Conservation (phyloP, 2,888 invertebrate genomes). For the Autographa pulchrina region DNA sequence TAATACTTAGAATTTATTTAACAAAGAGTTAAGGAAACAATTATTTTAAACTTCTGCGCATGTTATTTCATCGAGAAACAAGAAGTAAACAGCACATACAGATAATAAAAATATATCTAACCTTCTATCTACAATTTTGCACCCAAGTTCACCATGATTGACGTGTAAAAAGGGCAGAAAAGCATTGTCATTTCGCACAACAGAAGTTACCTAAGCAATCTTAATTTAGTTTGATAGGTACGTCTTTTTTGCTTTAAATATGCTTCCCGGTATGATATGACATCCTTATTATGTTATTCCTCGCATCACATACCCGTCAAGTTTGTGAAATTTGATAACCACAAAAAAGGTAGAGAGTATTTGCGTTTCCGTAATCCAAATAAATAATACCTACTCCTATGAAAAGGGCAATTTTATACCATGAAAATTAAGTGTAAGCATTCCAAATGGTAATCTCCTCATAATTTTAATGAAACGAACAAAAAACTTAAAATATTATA, state of each 20-base stretch:
- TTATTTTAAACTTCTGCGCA: too few species aligned
- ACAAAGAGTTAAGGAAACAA: too few species aligned
- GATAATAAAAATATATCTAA: too few species aligned
- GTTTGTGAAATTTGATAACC: neutral
- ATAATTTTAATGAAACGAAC: slow-evolving; percentile 38
- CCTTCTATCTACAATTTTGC: too few species aligned
- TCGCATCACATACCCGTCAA: slow-evolving; percentile 1
- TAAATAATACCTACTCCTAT: neutral
- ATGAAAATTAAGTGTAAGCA: slow-evolving; percentile 28
- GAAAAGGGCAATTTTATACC: slow-evolving; percentile 10
- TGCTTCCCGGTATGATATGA: neutral
- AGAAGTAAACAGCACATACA: too few species aligned
- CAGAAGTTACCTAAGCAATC: slow-evolving; percentile 1
- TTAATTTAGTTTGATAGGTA: slow-evolving; percentile 2
- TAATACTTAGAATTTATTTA: too few species aligned
- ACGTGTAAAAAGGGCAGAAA: neutral
- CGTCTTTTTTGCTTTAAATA: neutral
- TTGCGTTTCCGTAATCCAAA: slow-evolving; percentile 10
- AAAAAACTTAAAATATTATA: slow-evolving; percentile 45
- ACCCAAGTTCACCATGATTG: neutral
- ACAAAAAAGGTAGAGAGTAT: neutral
- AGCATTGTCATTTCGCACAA: neutral
- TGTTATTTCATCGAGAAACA: too few species aligned
- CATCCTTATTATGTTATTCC: slow-evolving; percentile 2
- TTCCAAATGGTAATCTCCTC: slow-evolving; percentile 23